These are phyloP conservation scores for Neotoxoptera formosana DNA, from an alignment of 1,140 invertebrate genomes.

Conservation along the genomic window DNA sequence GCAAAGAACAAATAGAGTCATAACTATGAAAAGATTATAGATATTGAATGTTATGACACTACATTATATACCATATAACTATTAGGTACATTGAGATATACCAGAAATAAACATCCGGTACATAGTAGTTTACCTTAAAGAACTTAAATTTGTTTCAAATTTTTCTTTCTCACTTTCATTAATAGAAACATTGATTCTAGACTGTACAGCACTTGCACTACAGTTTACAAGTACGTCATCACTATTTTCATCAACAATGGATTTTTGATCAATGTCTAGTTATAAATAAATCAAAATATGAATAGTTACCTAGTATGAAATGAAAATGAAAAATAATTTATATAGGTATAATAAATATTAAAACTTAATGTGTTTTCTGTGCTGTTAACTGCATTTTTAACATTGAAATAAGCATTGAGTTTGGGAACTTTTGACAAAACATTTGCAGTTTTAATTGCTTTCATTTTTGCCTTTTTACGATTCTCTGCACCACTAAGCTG, in stretches of 20 bases:
- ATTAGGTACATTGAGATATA: not conserved
- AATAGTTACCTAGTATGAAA: not conserved
- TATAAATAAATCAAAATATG: slow-evolving; percentile 17
- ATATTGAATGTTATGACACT: slow-evolving; percentile 29
- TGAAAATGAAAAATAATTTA: slow-evolving; percentile 3
- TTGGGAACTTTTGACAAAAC: not conserved
- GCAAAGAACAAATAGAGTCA: slow-evolving; percentile 24
- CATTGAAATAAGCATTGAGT: slow-evolving; percentile 10
- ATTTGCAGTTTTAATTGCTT: slow-evolving; percentile 36
- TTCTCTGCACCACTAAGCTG: not conserved
- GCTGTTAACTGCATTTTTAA: not conserved
- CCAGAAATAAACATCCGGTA: not conserved
- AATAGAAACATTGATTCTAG: not conserved
- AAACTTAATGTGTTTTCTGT: not conserved
- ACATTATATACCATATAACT: slow-evolving; percentile 20
- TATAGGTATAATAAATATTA: not conserved
- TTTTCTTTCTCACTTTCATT: slow-evolving; percentile 3
- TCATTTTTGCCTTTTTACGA: slow-evolving; percentile 3
- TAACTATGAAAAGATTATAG: not conserved
- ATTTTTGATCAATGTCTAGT: not conserved
- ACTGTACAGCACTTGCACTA: not conserved
- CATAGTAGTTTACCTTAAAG: slow-evolving; percentile 16
- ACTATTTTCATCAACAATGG: slow-evolving; percentile 27
- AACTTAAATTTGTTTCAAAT: slow-evolving; percentile 24
- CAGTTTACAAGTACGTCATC: not conserved